A percentile compares a stretch with the other conserved stretches of the same genome.
Conservation (phyloP, 2,113 vertebrate genomes). For the Pteronura brasiliensis region DNA sequence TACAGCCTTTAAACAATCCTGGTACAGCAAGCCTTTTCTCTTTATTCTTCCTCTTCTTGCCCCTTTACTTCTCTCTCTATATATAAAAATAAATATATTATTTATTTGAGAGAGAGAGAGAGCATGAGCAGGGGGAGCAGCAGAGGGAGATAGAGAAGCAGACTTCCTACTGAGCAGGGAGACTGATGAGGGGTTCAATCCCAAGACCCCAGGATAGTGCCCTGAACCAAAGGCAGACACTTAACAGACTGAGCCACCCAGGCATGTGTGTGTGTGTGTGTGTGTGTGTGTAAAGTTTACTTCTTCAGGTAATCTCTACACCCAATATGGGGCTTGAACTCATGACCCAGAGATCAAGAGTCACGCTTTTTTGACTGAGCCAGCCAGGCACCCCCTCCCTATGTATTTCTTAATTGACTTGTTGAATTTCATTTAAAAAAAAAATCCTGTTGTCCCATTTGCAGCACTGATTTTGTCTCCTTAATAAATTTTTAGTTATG, state of each 20-base stretch:
- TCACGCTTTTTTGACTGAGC: background rate
- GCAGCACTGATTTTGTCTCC: no score
- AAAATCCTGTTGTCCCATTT: background rate
- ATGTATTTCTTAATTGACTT: background rate
- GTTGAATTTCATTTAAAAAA: background rate
- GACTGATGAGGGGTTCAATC: background rate
- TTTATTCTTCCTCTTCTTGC: background rate
- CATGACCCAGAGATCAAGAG: background rate
- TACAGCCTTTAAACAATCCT: background rate
- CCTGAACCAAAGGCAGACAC: background rate
- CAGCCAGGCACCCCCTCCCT: background rate
- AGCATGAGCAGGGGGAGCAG: accelerated
- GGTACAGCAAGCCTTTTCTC: background rate
- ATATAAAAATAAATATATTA: background rate
- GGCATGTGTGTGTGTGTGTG: no score
- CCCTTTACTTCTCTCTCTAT: background rate
- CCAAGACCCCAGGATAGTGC: background rate
- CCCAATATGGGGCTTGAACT: background rate
- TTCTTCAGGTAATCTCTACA: background rate
- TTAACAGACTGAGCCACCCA: background rate
- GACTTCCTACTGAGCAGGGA: background rate
- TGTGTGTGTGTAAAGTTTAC: background rate
- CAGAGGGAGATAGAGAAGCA: background rate
- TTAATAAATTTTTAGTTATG: no score
- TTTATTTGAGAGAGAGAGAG: background rate